Evolutionary conservation across 2,888 invertebrate species (phyloP).

Genomic region (Acanthacorydalis orientalis): DNA sequence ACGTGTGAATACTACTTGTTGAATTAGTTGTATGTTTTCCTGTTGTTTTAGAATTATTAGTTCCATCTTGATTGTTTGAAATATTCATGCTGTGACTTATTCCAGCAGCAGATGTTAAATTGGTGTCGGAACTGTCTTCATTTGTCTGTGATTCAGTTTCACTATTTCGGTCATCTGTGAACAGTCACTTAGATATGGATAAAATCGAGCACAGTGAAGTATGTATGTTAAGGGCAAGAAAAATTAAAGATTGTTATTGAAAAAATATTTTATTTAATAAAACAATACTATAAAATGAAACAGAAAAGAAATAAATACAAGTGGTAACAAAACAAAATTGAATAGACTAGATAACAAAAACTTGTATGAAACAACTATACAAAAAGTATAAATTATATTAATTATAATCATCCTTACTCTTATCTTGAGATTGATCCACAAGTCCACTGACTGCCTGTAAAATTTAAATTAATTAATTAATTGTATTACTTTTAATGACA

Average conservation of each 20-base stretch:
- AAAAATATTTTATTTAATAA: slow-evolving; percentile 6
- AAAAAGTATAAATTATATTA: slow-evolving; percentile 7
- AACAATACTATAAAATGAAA: slow-evolving; percentile 4
- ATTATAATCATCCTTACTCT: slow-evolving; percentile 42
- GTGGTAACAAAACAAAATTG: slow-evolving; percentile 7
- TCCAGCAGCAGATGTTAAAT: slow-evolving; percentile 23
- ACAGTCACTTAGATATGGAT: slow-evolving; percentile 16
- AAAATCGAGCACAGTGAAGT: not conserved
- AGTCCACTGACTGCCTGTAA: slow-evolving; percentile 66
- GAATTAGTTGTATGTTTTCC: slow-evolving; percentile 24
- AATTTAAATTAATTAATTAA: not conserved
- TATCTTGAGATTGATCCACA: slow-evolving; percentile 57
- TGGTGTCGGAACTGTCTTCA: slow-evolving; percentile 51
- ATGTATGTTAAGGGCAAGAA: not conserved
- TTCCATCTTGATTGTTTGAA: slow-evolving; percentile 21
- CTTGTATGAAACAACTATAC: slow-evolving; percentile 8
- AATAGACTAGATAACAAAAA: not conserved
- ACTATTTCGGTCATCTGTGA: slow-evolving; percentile 64
- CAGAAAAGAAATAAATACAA: slow-evolving; percentile 5
- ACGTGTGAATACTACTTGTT: slow-evolving; percentile 7
- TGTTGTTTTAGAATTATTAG: slow-evolving; percentile 20
- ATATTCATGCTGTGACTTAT: not conserved
- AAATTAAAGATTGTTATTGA: not conserved
- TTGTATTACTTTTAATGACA: slow-evolving; percentile 1
- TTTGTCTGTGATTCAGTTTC: slow-evolving; percentile 77